Percentiles rank a stretch among this genome's conserved stretches.
Evolutionary conservation across 1,140 invertebrate genomes (phyloP).

Genomic region (Leptonema lineaticorne): DNA sequence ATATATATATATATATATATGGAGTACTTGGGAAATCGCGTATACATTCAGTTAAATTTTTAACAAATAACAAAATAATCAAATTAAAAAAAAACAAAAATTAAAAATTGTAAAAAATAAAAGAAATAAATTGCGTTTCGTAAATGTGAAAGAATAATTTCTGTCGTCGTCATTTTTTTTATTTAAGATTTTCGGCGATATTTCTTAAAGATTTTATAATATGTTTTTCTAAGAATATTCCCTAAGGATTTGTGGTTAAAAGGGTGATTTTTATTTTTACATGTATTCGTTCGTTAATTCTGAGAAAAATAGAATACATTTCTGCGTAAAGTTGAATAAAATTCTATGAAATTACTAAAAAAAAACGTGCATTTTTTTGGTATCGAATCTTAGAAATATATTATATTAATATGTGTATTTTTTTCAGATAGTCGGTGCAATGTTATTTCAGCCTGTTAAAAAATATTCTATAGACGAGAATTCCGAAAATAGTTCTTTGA

Average conservation of each 20-base stretch:
- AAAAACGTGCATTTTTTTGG: too few species aligned
- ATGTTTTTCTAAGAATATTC: not conserved
- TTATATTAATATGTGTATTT: too few species aligned
- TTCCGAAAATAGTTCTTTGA: slow-evolving; percentile 48
- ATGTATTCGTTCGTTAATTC: slow-evolving; percentile 21
- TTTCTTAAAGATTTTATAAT: slow-evolving; percentile 7
- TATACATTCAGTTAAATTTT: too few species aligned
- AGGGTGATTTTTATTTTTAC: not conserved
- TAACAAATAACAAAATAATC: too few species aligned
- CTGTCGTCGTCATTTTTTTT: not conserved
- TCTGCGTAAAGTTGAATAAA: not conserved
- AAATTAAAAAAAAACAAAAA: too few species aligned
- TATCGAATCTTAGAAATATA: too few species aligned
- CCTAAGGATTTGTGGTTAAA: slow-evolving; percentile 4
- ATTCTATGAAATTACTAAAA: not conserved
- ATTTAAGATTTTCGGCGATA: not conserved
- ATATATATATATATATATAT: not conserved
- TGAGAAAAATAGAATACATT: slow-evolving; percentile 1
- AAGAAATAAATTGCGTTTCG: not conserved
- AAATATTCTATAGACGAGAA: slow-evolving; percentile 54
- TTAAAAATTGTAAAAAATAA: too few species aligned
- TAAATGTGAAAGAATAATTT: not conserved
- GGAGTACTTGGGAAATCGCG: too few species aligned
- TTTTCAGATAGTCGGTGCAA: slow-evolving; percentile 47
- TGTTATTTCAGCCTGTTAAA: slow-evolving; percentile 58